A percentile compares a stretch with the other conserved stretches of the same genome.
Evolutionary conservation across 2,888 invertebrate species (phyloP).

Genomic region (Hylaea fasciaria): DNA sequence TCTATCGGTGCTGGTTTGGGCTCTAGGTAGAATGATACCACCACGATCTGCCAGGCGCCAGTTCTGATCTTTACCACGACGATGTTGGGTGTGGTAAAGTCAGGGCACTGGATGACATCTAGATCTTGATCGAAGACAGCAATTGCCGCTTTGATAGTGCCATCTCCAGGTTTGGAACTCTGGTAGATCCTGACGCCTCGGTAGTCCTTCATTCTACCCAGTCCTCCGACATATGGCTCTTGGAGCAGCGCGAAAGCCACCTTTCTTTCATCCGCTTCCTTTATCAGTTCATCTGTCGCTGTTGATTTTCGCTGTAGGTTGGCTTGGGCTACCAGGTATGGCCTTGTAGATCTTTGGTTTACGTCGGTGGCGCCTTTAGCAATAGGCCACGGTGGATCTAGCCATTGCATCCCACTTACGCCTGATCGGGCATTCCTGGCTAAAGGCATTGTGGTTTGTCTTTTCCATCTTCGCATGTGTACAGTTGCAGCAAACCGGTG

Average conservation of each 20-base stretch:
- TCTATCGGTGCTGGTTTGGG: constrained; percentile 1
- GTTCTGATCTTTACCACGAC: neutral
- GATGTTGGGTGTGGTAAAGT: neutral
- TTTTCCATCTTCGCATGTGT: neutral
- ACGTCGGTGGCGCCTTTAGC: neutral
- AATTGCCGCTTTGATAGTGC: constrained; percentile 20
- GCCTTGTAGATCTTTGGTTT: too few species aligned
- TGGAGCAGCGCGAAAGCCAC: constrained; percentile 15
- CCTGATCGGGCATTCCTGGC: constrained; percentile 1
- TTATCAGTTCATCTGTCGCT: constrained; percentile 4
- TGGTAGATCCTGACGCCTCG: neutral
- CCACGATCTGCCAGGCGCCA: neutral
- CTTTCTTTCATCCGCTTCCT: neutral
- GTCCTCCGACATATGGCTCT: constrained; percentile 12
- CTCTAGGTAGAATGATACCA: neutral
- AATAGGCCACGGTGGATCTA: neutral
- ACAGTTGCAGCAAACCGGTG: constrained; percentile 4
- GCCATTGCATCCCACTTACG: neutral
- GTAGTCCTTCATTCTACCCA: neutral
- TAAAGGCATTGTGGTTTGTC: constrained; percentile 5
- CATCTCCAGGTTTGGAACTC: neutral
- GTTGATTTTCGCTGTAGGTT: constrained; percentile 5
- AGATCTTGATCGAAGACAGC: constrained; percentile 13
- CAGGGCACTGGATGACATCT: constrained; percentile 30
- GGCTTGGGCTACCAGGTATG: neutral